Conservation (phyloP, 2,888 invertebrate species). For the Ectemnius lituratus region DNA sequence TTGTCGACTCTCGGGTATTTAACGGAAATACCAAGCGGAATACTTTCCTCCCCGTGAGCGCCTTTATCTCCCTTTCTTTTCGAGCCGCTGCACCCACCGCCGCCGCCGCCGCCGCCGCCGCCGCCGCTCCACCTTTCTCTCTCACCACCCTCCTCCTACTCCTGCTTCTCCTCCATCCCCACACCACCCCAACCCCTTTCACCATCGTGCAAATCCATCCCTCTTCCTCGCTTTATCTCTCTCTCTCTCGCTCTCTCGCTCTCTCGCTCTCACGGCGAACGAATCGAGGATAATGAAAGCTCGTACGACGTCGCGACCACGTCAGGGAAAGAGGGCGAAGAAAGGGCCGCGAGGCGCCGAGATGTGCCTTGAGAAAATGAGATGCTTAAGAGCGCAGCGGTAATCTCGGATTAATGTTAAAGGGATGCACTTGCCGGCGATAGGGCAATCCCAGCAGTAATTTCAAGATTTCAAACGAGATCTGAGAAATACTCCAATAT, state of each 20-base stretch:
- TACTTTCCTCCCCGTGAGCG: constrained; percentile 57
- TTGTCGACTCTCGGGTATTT: constrained; percentile 71
- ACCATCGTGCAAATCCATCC: too few relatives aligned
- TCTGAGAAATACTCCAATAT: too few relatives aligned
- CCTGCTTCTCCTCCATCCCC: too few relatives aligned
- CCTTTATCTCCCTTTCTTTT: constrained; percentile 52
- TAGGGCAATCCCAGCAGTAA: too few relatives aligned
- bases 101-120: too few relatives aligned
- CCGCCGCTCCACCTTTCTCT: constrained; percentile 40
- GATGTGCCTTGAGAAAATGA: constrained; percentile 4
- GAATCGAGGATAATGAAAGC: constrained; percentile 21
- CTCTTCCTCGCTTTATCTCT: not conserved
- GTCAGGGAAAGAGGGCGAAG: not conserved
- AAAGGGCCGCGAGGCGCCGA: not conserved
- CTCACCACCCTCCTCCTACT: not conserved
- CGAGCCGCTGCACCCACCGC: constrained; percentile 36
- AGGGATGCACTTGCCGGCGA: too few relatives aligned
- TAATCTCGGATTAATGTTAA: too few relatives aligned
- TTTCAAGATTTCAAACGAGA: too few relatives aligned
- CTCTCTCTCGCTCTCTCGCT: not conserved
- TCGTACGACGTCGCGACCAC: not conserved
- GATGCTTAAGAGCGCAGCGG: not conserved
- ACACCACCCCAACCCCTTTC: too few relatives aligned
- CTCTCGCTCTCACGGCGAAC: not conserved
- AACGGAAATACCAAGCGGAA: constrained; percentile 70